Conservation (phyloP, 2,888 invertebrate species). For the Meteorus colon region DNA sequence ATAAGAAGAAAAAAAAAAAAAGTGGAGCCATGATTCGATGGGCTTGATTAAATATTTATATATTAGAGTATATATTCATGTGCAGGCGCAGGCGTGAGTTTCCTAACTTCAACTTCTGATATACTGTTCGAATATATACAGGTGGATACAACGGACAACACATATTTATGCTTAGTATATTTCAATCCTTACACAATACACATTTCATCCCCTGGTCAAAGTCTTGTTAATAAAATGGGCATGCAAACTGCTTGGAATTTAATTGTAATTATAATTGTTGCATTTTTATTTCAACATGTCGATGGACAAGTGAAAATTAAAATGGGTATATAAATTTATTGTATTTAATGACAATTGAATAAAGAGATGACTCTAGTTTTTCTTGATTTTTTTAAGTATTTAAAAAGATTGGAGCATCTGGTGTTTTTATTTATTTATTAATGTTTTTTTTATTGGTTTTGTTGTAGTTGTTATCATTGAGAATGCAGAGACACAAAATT, state of each 20-base stretch:
- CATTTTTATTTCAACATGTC: conserved; percentile 20
- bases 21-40: conserved; percentile 64
- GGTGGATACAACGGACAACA: conserved; percentile 14
- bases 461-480: conserved; percentile 66
- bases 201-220: background rate
- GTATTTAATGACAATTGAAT: background rate
- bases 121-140: conserved; percentile 31
- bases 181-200: conserved; percentile 15
- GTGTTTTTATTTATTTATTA: background rate
- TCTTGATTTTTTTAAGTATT: background rate
- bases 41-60: conserved; percentile 66
- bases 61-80: conserved; percentile 43
- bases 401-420: background rate
- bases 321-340: conserved; percentile 44
- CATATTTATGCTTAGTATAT: conserved; percentile 1
- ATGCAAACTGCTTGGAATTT: conserved; percentile 8
- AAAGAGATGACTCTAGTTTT: background rate
- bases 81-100: conserved; percentile 61
- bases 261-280: background rate
- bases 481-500: conserved; percentile 58
- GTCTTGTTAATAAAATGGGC: background rate
- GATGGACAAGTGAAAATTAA: conserved; percentile 44
- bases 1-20: conserved; percentile 3
- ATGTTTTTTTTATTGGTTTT: conserved; percentile 4
- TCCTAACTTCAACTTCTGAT: conserved; percentile 34